Evolutionary conservation across 2,888 invertebrate species (phyloP), one percentile per base, ranked within the genome.

Genomic region (Philonicus albiceps): DNA sequence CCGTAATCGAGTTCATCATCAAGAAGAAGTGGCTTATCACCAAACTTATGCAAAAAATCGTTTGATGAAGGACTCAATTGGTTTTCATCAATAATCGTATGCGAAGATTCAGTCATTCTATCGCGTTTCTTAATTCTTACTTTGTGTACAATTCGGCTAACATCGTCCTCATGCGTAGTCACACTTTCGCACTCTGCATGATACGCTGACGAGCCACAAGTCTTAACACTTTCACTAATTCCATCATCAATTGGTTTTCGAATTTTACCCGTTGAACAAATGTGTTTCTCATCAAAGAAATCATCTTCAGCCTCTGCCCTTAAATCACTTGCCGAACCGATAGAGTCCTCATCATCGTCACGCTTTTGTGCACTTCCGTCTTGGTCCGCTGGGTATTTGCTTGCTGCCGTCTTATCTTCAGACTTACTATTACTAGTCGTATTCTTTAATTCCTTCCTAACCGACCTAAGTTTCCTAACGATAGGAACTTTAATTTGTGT

Each of bases 1-100:
- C 95, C 94, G 0, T 94, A 94, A 89, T 95, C 95, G n/a, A 96
- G 91, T 89, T 96, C 96, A 90, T 96, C 96, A 90, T 96, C 96
- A 86, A 96, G 93, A 4, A 97, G 91, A 55, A 97, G 91, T 1
- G 96, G 96, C 88, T 94, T 94, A 88, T 96, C 96, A 0, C 96
- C 96, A 89, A 96, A 96, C 89, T 95, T 95, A 90, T 96, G 96
- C 0, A 96, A 95, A 6, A 96, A 94, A 88, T 96, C 94, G 87
- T 90, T 91, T 40, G 92, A 92, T 2, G 90, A 90, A 53, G 92
- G 91, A 87, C 92, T 92, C 37, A 95, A 92, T 76, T 94, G 93
- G 89, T 94, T 94, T 74, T 94, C 94, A 73, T 92, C 93, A 34
- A 90, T 83, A 49, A 88, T 87, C 64, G 87, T 88, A 19, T 87